Evolutionary conservation across 2,113 vertebrate genomes (phyloP).

Genomic region (Caranx melampygus): DNA sequence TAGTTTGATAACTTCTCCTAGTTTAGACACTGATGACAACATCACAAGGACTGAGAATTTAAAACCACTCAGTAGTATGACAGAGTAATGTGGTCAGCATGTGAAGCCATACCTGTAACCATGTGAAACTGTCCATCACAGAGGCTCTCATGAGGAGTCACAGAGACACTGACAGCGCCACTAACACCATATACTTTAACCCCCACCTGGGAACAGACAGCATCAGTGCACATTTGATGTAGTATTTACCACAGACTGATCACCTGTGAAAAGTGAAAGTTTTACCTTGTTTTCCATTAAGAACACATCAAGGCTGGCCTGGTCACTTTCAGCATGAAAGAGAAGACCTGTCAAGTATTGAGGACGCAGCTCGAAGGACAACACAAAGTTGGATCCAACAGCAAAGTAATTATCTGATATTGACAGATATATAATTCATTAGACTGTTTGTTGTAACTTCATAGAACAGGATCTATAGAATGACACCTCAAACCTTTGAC

Average conservation of each 20-base stretch:
- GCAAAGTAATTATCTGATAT: constrained; percentile 78
- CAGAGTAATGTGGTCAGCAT: background rate
- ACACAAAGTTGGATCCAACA: constrained; percentile 80
- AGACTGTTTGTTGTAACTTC: background rate
- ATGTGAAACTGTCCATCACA: constrained; percentile 87
- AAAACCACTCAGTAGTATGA: background rate
- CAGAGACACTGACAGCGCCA: constrained; percentile 76
- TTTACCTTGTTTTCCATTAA: constrained; percentile 86
- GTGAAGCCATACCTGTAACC: constrained; percentile 83
- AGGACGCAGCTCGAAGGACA: constrained; percentile 86
- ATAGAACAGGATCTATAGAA: background rate
- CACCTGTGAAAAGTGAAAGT: background rate
- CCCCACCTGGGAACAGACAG: constrained; percentile 80
- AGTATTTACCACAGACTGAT: background rate
- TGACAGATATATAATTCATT: constrained; percentile 29
- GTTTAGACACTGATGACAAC: constrained; percentile 81
- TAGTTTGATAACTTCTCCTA: constrained; percentile 76
- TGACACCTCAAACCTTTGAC: constrained; percentile 79
- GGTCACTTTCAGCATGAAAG: constrained; percentile 78
- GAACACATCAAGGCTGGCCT: constrained; percentile 82
- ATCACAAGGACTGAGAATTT: background rate
- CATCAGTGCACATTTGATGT: background rate
- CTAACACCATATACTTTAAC: constrained; percentile 79
- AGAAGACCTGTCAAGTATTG: constrained; percentile 84
- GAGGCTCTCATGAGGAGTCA: constrained; percentile 81